A percentile compares a stretch with the other conserved stretches of the same genome.
phyloP scores from a whole-genome alignment of 92 coral and sea anemone species.

The Porites divaricata region DNA sequence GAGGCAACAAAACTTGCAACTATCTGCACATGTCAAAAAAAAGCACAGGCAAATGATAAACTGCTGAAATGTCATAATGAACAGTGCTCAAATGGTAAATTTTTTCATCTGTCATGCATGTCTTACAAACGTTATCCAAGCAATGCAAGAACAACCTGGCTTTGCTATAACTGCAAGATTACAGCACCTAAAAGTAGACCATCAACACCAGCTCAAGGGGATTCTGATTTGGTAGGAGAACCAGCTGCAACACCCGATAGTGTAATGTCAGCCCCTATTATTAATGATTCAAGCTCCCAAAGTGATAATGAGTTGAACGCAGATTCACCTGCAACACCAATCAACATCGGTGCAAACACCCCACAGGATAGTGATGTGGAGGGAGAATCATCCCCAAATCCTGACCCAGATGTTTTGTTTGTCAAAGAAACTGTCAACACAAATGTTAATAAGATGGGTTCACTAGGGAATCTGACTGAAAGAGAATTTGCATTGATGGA shows the following conservation, averaged over 20 bases:
- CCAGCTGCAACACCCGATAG: conserved; percentile 18
- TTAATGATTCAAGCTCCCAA: conserved; percentile 22
- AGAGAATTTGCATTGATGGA: conserved; percentile 43
- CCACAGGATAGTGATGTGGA: conserved; percentile 6
- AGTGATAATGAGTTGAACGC: conserved; percentile 3
- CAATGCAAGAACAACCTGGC: conserved; percentile 61
- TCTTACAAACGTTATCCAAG: conserved; percentile 50
- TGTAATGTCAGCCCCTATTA: conserved; percentile 4
- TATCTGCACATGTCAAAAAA: no score
- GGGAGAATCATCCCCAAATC: conserved; percentile 14
- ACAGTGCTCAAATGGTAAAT: conserved; percentile 49
- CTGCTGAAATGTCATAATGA: conserved; percentile 50
- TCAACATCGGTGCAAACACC: not conserved
- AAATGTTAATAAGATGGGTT: conserved; percentile 52
- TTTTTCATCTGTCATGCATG: conserved; percentile 60
- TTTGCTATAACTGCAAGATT: conserved; percentile 48
- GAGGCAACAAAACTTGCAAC: no score
- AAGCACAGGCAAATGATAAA: conserved; percentile 35
- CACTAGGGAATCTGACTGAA: conserved; percentile 39
- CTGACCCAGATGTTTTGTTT: conserved; percentile 28
- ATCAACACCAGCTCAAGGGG: conserved; percentile 14
- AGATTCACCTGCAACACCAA: conserved; percentile 16
- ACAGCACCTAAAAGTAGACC: conserved; percentile 13
- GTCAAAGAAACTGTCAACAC: conserved; percentile 25
- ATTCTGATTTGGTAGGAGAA: conserved; percentile 17